A percentile compares a stretch with the other conserved stretches of the same genome.
phyloP scores from a whole-genome alignment of 2,888 invertebrate genomes.

The Cremastinae sp. region DNA sequence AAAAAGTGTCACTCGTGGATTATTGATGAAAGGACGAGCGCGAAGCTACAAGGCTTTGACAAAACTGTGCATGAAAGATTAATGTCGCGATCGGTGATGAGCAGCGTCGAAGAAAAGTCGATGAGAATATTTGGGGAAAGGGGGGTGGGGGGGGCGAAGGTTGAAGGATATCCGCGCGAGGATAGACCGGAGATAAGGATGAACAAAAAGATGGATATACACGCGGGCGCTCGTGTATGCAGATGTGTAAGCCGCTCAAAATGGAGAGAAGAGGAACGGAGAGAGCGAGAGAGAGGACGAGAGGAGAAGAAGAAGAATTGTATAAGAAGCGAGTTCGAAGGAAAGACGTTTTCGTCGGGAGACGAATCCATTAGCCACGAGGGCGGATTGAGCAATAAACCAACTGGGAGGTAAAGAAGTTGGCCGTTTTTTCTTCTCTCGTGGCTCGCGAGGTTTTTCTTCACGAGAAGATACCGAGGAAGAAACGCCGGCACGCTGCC shows the following conservation, averaged over 20 bases:
- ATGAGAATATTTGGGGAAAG: no score
- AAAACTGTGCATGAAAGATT: no score
- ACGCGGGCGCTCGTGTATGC: background rate
- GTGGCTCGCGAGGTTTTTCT: slow-evolving; percentile 21
- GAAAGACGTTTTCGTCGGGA: slow-evolving; percentile 59
- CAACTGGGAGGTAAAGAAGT: slow-evolving; percentile 79
- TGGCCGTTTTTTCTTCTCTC: slow-evolving; percentile 58
- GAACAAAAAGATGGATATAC: no score
- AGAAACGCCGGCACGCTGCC: slow-evolving; percentile 36
- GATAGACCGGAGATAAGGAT: no score
- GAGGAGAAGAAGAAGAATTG: slow-evolving; percentile 27
- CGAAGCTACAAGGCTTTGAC: no score
- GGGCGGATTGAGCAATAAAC: slow-evolving; percentile 80
- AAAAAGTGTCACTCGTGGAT: background rate
- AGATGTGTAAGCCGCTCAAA: slow-evolving; percentile 19
- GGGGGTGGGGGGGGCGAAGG: no score
- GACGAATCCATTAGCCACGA: slow-evolving; percentile 79
- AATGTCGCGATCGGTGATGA: no score
- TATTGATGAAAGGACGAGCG: no score
- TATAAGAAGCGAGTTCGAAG: slow-evolving; percentile 45
- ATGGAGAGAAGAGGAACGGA: slow-evolving; percentile 13
- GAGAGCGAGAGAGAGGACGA: background rate
- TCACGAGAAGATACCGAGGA: slow-evolving; percentile 40
- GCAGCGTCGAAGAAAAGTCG: no score
- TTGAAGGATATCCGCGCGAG: no score